Evolutionary conservation across 1,140 invertebrate species (phyloP).

Genomic region (Planococcus citri): DNA sequence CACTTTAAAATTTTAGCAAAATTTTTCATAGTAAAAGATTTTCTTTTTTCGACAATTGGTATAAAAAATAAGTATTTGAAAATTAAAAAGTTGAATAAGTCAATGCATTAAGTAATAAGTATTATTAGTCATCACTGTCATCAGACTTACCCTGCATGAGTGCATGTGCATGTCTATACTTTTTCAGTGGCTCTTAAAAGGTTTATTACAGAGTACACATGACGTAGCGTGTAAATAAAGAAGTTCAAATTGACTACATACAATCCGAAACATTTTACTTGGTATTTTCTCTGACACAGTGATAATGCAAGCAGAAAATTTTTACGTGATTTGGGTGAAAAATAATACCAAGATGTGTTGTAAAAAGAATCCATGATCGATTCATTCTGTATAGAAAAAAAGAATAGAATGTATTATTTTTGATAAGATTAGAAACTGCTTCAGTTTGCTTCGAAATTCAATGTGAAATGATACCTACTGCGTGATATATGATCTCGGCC

Average conservation of each 20-base stretch:
- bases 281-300: neutral
- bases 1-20: too few species aligned
- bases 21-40: too few species aligned
- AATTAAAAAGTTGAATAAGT: too few species aligned
- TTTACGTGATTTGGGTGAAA: neutral
- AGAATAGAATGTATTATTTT: too few species aligned
- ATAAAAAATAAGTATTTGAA: too few species aligned
- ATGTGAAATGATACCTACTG: neutral
- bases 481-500: too few species aligned
- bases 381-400: too few species aligned
- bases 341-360: neutral
- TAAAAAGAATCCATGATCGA: neutral
- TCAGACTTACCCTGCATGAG: too few species aligned
- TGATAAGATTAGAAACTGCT: neutral
- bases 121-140: too few species aligned
- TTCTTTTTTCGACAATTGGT: too few species aligned
- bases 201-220: neutral
- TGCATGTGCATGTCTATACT: too few species aligned
- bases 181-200: neutral
- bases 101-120: too few species aligned
- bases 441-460: neutral
- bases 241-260: neutral
- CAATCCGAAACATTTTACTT: neutral
- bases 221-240: neutral
- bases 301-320: neutral